Evolutionary conservation across 2,888 invertebrate genomes (phyloP).

Genomic region (Acanthosepion lycidas): DNA sequence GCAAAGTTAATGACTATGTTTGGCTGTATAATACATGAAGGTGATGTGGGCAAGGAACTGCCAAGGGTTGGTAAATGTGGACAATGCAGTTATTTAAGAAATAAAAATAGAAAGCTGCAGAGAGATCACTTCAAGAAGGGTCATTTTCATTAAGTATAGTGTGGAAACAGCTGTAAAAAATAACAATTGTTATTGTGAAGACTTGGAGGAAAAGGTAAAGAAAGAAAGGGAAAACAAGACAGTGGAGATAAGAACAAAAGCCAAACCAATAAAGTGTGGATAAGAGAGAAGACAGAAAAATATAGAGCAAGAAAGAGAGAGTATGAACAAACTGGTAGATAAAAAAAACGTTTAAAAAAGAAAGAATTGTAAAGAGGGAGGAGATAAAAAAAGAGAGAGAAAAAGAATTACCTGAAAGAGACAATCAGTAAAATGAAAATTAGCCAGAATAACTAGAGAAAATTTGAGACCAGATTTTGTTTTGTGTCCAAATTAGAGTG

Average conservation of each 20-base stretch:
- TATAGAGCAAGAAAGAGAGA: background rate
- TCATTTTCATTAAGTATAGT: constrained; percentile 20
- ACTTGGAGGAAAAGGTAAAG: background rate
- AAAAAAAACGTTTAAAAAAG: background rate
- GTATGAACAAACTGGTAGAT: background rate
- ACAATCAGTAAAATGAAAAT: constrained; percentile 33
- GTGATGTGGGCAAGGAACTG: background rate
- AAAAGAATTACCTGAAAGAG: background rate
- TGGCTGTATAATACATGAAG: background rate
- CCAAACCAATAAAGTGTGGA: background rate
- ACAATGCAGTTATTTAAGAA: background rate
- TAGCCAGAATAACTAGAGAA: constrained; percentile 1
- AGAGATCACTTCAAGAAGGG: constrained; percentile 10
- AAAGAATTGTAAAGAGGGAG: background rate
- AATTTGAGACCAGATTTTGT: constrained; percentile 17
- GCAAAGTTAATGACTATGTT: constrained; percentile 33
- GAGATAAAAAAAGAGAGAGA: background rate
- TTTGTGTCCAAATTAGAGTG: constrained; percentile 33
- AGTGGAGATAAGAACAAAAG: background rate
- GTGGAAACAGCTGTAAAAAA: constrained; percentile 14
- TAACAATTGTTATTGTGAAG: background rate
- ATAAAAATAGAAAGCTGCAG: constrained; percentile 22
- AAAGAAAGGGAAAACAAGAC: background rate
- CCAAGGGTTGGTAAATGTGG: too few relatives aligned
- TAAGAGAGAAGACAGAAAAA: too few relatives aligned